Percentiles rank a stretch among this genome's conserved stretches.
These are phyloP conservation scores for Rhopalosiphum padi DNA, from an alignment of 1,140 invertebrate species.

Conservation along the genomic window DNA sequence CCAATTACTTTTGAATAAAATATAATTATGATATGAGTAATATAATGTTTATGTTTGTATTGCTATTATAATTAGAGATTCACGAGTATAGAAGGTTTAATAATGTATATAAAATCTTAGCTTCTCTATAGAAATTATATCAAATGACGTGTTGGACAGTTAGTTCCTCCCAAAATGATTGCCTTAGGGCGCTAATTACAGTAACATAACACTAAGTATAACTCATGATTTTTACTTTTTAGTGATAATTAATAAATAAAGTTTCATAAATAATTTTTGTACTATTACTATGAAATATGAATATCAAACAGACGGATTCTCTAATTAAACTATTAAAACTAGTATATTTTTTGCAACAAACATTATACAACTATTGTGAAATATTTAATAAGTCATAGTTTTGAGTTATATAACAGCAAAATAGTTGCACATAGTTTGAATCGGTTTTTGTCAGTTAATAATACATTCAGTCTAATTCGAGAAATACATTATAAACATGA, in stretches of 20 bases:
- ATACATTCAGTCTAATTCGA: neutral
- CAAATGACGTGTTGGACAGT: neutral
- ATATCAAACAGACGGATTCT: neutral
- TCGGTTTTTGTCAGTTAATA: neutral
- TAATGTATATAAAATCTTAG: neutral
- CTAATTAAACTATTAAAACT: neutral
- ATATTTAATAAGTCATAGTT: neutral
- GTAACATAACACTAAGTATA: neutral
- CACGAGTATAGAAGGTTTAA: neutral
- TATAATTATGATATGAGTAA: too few species aligned
- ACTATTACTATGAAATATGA: neutral
- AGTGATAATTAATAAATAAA: neutral
- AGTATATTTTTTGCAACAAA: neutral
- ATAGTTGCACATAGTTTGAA: neutral
- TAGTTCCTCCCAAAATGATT: neutral
- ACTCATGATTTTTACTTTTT: neutral
- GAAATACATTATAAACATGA: neutral
- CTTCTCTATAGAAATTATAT: neutral
- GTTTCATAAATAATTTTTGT: neutral
- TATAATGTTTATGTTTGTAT: neutral
- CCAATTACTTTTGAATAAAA: neutral
- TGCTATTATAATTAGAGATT: neutral
- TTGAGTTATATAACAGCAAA: neutral
- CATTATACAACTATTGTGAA: neutral
- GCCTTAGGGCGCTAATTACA: neutral